Evolutionary conservation across 1,140 invertebrate species (phyloP), one percentile per base, ranked within the genome.

Genomic region (Venturia canescens): DNA sequence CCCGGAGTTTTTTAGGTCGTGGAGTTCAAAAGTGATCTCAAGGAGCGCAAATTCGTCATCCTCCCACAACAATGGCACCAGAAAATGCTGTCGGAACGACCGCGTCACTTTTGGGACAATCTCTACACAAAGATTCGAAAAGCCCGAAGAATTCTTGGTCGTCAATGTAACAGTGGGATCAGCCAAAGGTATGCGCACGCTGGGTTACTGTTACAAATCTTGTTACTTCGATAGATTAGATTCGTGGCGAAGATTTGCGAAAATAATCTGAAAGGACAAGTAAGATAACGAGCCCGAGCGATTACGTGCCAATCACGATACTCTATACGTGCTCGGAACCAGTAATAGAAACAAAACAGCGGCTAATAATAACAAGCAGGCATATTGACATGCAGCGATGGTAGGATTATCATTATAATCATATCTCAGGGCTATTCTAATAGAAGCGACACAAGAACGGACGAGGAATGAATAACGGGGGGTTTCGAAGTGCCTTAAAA

Each of bases 201-300:
- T 66, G 23, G 60, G 60, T 29, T 66, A 66, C n/a, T 66, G 60
- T 66, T 66, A 66, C 60, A 66, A 66, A 27, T 66, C 60, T 27
- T 13, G 13, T 66, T 66, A 29, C 60, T 23, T 26, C 15, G 2
- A 15, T 1, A 26, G 60, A 66, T 66, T 66, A 66, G 60, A 66
- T 66, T 26, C 4, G 60, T 66, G 27, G 18, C n/a, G 18, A 18
- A 57, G 53, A 57, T 57, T 57, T 5, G n/a, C 26, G 21, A 66
- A 66, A 27, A 66, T 5, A 23, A 26, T 57, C 21, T 57, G 18
- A n/a, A 57, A 57, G 53, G 53, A 66, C 60, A 66, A 66, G 21
- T 66, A 27, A 66, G 60, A 66, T 66, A 66, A 66, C 60, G 23
- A 66, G 60, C 13, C 27, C 26, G 60, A 66, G 23, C 60, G 60